Evolutionary conservation across 2,797 vertebrate species (phyloP).

Genomic region (Oceanodroma leucorhoa): DNA sequence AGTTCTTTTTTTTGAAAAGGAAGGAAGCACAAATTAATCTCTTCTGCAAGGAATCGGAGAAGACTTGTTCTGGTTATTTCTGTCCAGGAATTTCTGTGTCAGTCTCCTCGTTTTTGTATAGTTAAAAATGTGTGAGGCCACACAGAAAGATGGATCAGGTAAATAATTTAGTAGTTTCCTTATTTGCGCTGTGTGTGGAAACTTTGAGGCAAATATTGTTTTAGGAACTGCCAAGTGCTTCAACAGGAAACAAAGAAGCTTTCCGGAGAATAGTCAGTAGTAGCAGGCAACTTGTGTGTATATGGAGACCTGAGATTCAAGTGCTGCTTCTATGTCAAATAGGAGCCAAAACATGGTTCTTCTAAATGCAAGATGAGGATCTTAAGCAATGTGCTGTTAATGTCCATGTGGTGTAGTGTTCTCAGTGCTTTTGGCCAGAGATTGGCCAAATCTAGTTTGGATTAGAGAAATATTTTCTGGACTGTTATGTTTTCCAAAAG

Average conservation of each 20-base stretch:
- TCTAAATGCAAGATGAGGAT: not conserved
- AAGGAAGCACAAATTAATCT: not conserved
- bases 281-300: not conserved
- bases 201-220: not conserved
- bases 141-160: not conserved
- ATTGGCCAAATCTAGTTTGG: not conserved
- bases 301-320: not conserved
- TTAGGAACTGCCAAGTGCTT: not conserved
- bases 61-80: not conserved
- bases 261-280: not conserved
- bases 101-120: not conserved
- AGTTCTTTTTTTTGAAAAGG: not conserved
- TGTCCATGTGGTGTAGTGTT: not conserved
- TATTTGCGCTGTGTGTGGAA: not conserved
- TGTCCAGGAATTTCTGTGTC: not conserved
- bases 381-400: not conserved
- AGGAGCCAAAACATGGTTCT: not conserved
- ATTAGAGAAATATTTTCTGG: not conserved
- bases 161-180: not conserved
- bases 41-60: not conserved
- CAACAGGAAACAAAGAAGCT: not conserved
- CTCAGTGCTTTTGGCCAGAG: not conserved
- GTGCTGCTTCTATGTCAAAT: not conserved
- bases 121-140: not conserved
- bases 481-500: accelerated